phyloP scores from a whole-genome alignment of 2,888 invertebrate genomes.

The Sesia bembeciformis region DNA sequence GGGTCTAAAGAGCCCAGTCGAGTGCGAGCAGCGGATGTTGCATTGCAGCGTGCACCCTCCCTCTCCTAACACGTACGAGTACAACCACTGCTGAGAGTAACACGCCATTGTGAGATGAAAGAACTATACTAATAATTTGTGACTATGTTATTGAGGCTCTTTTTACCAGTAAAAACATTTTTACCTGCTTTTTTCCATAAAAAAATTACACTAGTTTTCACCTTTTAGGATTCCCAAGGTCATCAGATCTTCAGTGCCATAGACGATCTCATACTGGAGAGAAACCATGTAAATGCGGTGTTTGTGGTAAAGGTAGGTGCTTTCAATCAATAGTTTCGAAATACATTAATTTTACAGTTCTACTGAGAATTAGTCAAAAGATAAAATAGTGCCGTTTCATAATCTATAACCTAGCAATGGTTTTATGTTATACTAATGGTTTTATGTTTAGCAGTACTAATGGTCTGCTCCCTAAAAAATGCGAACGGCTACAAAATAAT shows the following conservation, averaged over 20 bases:
- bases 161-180: not conserved
- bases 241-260: conserved; percentile 77
- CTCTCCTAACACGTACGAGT: too few relatives aligned
- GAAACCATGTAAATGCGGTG: conserved; percentile 68
- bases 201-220: too few relatives aligned
- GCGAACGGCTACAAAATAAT: not conserved
- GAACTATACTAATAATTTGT: not conserved
- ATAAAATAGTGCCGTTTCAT: too few relatives aligned
- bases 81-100: not conserved
- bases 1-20: too few relatives aligned
- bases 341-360: too few relatives aligned
- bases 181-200: too few relatives aligned
- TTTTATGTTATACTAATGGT: too few relatives aligned
- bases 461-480: not conserved
- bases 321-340: too few relatives aligned
- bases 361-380: too few relatives aligned
- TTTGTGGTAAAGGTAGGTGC: conserved; percentile 59
- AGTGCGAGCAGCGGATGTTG: too few relatives aligned
- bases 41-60: too few relatives aligned
- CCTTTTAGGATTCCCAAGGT: conserved; percentile 72
- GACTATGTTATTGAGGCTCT: not conserved
- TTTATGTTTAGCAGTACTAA: not conserved
- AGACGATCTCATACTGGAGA: conserved; percentile 77
- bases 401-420: too few relatives aligned
- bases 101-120: not conserved